Evolutionary conservation across 1,140 invertebrate species (phyloP), one percentile per base, ranked within the genome.

Genomic region (Asbolus verrucosus): DNA sequence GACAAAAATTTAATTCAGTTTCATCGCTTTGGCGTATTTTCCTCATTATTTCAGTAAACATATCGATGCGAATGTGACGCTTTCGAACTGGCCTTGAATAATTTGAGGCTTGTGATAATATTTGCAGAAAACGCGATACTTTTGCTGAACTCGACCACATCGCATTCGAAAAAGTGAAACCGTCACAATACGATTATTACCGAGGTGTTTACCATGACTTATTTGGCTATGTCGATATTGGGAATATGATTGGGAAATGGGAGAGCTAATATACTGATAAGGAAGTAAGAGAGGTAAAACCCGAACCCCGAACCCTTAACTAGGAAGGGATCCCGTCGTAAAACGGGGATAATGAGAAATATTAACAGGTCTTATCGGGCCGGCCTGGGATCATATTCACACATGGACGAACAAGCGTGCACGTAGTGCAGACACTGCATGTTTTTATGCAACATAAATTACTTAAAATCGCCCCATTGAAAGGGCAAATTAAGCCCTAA

Each of bases 261-360:
- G 19, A 11, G 6, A 14, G 46, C 46, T 54, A 24, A 27, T 27
- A 54, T 21, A 54, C 46, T 54, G 46, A 54, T 54, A 54, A 54
- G 46, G 46, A 54, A 13, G 46, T 54, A 54, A 13, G 8, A n/a
- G 21, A 54, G 46, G 46, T 54, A 54, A 54, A 54, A 54, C 46
- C 46, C 46, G 8, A 27, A 27, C 19, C 1, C 11, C 11, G 33
- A 36, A 11, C 33, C 46, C 46, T 24, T 54, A 54, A 54, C 46
- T 27, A 54, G 46, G n/a, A n/a, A n/a, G 46, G 46, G 24, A 69
- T 59, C 67, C 39, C 38, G 63, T 72, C 70, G 60, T 72, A 72
- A 72, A 72, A 72, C 60, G 66, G 67, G n/a, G 41, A 65, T 72
- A 72, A 72, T 72, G 70, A 72, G 70, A 65, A 38, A 72, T 72